Evolutionary conservation across 2,888 invertebrate species (phyloP), one percentile per base, ranked within the genome.

Genomic region (Pemphredon lugubris): DNA sequence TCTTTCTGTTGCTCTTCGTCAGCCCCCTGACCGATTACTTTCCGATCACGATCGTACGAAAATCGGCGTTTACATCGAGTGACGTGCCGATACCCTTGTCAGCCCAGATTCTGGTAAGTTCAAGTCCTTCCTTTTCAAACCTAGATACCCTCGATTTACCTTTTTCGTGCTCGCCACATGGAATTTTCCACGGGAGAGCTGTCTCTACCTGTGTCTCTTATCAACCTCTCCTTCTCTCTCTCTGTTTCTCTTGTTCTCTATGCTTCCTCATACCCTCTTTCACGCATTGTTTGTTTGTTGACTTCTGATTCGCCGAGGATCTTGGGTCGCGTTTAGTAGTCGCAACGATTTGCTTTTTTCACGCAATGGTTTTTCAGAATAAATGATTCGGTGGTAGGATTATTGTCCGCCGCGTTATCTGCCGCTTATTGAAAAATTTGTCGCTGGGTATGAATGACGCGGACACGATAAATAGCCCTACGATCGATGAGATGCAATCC

Each of bases 231-330:
- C n/a, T n/a, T n/a, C n/a, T n/a, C n/a, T n/a, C n/a, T n/a, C n/a
- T n/a, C n/a, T n/a, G n/a, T n/a, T n/a, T n/a, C n/a, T n/a, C n/a
- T n/a, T n/a, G n/a, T n/a, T n/a, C n/a, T n/a, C n/a, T n/a, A 53
- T 70, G 32, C 14, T 44, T 6, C 16, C 40, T 55, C 39, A 32
- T 16, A 40, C 26, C 18, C 53, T 50, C 30, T 30, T 21, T 34
- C 14, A 30, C 21, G 23, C 45, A 65, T 72, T 72, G 65, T 71
- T 71, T 72, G 55, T 72, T 60, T 72, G 65, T 70, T 71, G 72
- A 55, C 50, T 9, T 30, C 34, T 40, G 53, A 47, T 45, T 70
- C 64, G n/a, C n/a, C n/a, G n/a, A n/a, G n/a, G n/a, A n/a, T n/a
- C n/a, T n/a, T n/a, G n/a, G n/a, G n/a, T n/a, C n/a, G n/a, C n/a